These are phyloP conservation scores for Tenthredo livida DNA, from an alignment of 2,888 invertebrate species.

Conservation along the genomic window DNA sequence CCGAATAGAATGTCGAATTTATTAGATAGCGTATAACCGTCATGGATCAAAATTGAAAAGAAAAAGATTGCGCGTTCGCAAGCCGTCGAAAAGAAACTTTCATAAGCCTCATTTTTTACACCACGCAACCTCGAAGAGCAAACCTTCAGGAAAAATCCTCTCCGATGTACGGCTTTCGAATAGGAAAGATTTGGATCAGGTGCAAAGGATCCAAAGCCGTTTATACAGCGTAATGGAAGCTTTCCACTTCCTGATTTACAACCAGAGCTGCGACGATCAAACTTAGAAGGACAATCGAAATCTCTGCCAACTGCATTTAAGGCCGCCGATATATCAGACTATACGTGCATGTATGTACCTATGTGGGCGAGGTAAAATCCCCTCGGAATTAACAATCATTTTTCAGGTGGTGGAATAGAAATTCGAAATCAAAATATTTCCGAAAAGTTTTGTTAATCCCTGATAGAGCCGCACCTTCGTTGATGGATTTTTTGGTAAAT, in stretches of 20 bases:
- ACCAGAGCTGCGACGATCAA: slow-evolving; percentile 5
- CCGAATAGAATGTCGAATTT: not conserved
- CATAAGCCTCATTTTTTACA: not conserved
- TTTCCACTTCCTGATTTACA: slow-evolving; percentile 29
- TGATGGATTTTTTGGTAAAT: slow-evolving; percentile 13
- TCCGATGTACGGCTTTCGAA: not conserved
- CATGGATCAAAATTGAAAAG: not conserved
- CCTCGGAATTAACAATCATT: not conserved
- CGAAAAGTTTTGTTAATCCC: not conserved
- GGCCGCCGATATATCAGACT: not conserved
- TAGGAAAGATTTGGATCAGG: not conserved
- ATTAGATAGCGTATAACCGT: not conserved
- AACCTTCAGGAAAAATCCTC: not conserved
- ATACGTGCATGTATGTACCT: not conserved
- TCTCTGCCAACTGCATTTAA: not conserved
- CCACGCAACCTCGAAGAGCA: not conserved
- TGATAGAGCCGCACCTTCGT: not conserved
- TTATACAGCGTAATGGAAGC: slow-evolving; percentile 20
- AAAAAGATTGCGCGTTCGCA: not conserved
- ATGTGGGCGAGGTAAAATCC: not conserved
- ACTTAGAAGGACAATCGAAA: slow-evolving; percentile 28
- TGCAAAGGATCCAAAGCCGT: not conserved
- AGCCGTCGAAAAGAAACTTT: not conserved
- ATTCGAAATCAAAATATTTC: not conserved
- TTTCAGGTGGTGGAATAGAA: not conserved